These are phyloP conservation scores for Semaprochilodus insignis DNA, from an alignment of 2,797 vertebrate genomes.

Conservation along the genomic window DNA sequence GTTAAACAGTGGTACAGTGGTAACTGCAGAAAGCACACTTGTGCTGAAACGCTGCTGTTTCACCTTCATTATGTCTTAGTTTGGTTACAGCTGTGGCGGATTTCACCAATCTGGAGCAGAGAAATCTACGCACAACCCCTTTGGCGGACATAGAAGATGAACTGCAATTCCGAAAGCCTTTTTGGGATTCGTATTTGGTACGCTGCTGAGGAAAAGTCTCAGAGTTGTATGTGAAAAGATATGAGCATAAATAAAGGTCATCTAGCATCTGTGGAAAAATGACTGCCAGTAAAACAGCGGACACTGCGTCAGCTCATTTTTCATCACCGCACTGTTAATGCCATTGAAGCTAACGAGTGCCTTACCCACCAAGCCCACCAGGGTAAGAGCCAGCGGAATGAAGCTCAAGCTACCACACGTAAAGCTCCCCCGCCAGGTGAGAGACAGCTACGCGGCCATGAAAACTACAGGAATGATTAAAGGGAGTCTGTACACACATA, in stretches of 20 bases:
- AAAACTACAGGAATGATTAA: slow-evolving; percentile 79
- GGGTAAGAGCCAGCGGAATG: slow-evolving; percentile 18
- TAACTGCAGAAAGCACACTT: slow-evolving; percentile 44
- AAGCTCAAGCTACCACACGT: slow-evolving; percentile 10
- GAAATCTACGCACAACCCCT: slow-evolving; percentile 72
- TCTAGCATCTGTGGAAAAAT: background rate
- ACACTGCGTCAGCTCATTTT: slow-evolving; percentile 12
- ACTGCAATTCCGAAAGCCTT: slow-evolving; percentile 73
- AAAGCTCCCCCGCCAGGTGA: slow-evolving; percentile 64
- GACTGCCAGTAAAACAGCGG: slow-evolving; percentile 18
- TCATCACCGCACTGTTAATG: slow-evolving; percentile 40
- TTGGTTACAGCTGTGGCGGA: slow-evolving; percentile 78
- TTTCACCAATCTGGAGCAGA: slow-evolving; percentile 69
- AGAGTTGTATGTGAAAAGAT: slow-evolving; percentile 21
- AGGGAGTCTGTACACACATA: slow-evolving; percentile 78
- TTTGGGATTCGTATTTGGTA: slow-evolving; percentile 64
- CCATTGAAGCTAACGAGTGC: slow-evolving; percentile 31
- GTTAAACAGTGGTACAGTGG: slow-evolving; percentile 40
- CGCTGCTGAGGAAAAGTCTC: slow-evolving; percentile 43
- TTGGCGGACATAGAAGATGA: slow-evolving; percentile 75
- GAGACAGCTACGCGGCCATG: slow-evolving; percentile 76
- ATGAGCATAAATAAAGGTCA: background rate
- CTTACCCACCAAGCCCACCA: slow-evolving; percentile 20
- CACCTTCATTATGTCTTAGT: slow-evolving; percentile 53
- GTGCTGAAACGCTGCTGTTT: slow-evolving; percentile 21